Conservation (phyloP, 2,113 vertebrate genomes). For the Phoxinus phoxinus region DNA sequence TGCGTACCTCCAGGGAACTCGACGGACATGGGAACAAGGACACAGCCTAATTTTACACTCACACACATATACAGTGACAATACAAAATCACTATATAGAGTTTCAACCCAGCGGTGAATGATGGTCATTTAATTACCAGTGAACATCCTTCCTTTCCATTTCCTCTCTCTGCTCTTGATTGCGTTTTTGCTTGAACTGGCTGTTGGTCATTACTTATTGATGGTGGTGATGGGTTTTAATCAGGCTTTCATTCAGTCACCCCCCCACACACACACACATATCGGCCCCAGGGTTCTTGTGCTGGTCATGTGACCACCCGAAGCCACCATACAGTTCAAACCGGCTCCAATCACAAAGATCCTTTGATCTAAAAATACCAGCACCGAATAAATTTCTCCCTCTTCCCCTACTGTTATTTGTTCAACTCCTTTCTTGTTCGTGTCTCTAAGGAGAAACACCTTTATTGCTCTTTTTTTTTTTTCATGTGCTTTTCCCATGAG, state of each 20-base stretch:
- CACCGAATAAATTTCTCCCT: constrained; percentile 17
- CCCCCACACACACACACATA: constrained; percentile 20
- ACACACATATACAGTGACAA: constrained; percentile 14
- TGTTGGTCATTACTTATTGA: constrained; percentile 61
- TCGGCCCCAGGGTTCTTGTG: constrained; percentile 19
- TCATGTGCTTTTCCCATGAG: constrained; percentile 2
- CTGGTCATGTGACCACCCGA: constrained; percentile 39
- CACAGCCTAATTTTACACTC: constrained; percentile 14
- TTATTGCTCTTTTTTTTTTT: constrained; percentile 4
- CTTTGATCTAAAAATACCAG: constrained; percentile 64
- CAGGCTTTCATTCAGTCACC: constrained; percentile 55
- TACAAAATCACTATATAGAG: not conserved
- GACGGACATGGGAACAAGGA: constrained; percentile 32
- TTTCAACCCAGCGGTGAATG: not conserved
- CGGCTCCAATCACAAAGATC: constrained; percentile 26
- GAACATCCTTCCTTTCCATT: not conserved
- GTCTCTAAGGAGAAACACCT: constrained; percentile 48
- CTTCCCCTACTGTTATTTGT: not conserved
- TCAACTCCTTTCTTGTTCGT: constrained; percentile 11
- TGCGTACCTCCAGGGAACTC: constrained; percentile 38
- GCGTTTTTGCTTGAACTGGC: constrained; percentile 52
- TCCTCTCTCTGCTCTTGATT: constrained; percentile 50
- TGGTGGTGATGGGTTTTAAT: constrained; percentile 59
- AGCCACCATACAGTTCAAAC: constrained; percentile 19
- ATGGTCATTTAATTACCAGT: constrained; percentile 8